Evolutionary conservation across 1,140 invertebrate species (phyloP), one percentile per base, ranked within the genome.

Genomic region (Caenorhabditis brenneri): DNA sequence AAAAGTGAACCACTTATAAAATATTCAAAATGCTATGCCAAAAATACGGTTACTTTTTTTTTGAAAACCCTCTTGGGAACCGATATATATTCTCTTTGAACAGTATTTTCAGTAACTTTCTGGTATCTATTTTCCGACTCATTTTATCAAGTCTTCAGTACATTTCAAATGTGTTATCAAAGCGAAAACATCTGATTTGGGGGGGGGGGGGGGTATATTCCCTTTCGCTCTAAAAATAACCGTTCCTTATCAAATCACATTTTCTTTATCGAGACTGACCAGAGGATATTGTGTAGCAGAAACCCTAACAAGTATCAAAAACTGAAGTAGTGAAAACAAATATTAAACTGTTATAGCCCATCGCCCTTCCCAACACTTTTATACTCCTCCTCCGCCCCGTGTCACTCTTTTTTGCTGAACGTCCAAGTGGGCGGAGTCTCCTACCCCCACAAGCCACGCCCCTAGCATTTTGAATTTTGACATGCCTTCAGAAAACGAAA

Each of bases 381-480:
- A 55, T 55, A 55, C 53, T 55, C 53, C 22, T 27, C 24, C 22
- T 15, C 27, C 15, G 12, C 10, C 27, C 53, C 12, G 9, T 15
- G 19, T 27, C 22, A 10, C 22, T 27, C 22, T 55, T 12, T 55
- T 27, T 55, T 27, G 6, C 22, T 55, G 53, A n/a, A 55, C 58
- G 58, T 65, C 29, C 33, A 55, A n/a, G 58, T 3, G 58, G 58
- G 58, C 58, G 58, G 58, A 65, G 10, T 22, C 22, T 36, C 16
- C 4, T 19, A n/a, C n/a, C n/a, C n/a, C n/a, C n/a, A n/a, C n/a
- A n/a, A n/a, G 53, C 1, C 53, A 65, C 1, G 29, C 58, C 58
- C 31, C 58, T 19, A 33, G 36, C 36, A 42, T 36, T 74, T 46
- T 74, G 65, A 74, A 74, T 42, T 74, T 74, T 74, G n/a, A 36